phyloP scores from a whole-genome alignment of 2,888 invertebrate species.

The Trichogramma dendrolimi region DNA sequence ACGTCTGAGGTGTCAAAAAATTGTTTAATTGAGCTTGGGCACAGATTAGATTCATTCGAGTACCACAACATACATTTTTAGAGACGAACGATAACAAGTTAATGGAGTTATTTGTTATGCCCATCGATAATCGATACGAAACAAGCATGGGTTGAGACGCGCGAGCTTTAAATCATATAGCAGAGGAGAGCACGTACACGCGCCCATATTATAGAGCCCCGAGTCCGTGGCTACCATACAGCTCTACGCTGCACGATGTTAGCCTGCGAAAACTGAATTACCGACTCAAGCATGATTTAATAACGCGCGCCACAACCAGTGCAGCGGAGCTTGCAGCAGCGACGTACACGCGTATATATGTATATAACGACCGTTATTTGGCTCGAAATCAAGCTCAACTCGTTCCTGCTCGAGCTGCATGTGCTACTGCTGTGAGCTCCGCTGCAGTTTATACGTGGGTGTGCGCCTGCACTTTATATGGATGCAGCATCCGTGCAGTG shows the following conservation, averaged over 20 bases:
- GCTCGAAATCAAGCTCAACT: constrained; percentile 34
- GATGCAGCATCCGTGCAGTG: background rate
- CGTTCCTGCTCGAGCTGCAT: background rate
- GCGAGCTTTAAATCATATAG: too few species aligned
- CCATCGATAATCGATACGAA: constrained; percentile 45
- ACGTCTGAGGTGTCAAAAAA: too few species aligned
- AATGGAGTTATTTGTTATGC: constrained; percentile 33
- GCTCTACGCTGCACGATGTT: constrained; percentile 29
- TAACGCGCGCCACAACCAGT: constrained; percentile 36
- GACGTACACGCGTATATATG: constrained; percentile 16
- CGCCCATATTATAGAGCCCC: background rate
- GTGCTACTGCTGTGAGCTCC: background rate
- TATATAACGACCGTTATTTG: constrained; percentile 38
- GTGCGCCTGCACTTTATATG: background rate
- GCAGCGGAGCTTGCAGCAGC: background rate
- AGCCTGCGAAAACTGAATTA: constrained; percentile 42
- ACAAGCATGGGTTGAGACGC: constrained; percentile 33
- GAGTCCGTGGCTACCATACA: background rate
- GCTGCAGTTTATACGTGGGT: too few species aligned
- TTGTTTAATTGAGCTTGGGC: too few species aligned
- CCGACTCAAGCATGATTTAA: constrained; percentile 44
- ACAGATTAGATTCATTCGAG: too few species aligned
- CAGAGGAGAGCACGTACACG: too few species aligned
- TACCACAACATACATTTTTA: too few species aligned
- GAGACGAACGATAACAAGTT: too few species aligned